A percentile compares a stretch with the other conserved stretches of the same genome.
These are phyloP conservation scores for Campoletis sonorensis DNA, from an alignment of 1,140 invertebrate genomes.

Conservation along the genomic window DNA sequence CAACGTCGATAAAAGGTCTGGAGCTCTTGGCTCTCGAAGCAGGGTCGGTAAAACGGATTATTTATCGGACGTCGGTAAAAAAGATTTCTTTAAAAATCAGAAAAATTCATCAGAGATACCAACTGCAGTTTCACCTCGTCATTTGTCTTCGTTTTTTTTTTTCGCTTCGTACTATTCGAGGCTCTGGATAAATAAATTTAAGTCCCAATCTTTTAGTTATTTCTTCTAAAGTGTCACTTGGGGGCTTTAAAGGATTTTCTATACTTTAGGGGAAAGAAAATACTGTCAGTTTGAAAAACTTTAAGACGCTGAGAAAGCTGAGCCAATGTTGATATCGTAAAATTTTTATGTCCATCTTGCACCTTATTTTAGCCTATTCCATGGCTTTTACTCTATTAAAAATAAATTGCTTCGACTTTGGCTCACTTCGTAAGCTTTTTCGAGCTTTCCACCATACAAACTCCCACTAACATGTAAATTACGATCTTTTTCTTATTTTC, in stretches of 20 bases:
- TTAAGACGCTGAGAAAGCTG: constrained; percentile 2
- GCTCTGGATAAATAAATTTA: not conserved
- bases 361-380: not conserved
- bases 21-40: too few species aligned
- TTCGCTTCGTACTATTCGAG: too few species aligned
- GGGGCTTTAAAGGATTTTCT: constrained; percentile 6
- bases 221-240: not conserved
- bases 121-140: too few species aligned
- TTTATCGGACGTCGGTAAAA: not conserved
- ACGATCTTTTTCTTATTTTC: constrained; percentile 43
- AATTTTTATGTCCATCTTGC: constrained; percentile 50
- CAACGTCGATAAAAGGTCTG: too few species aligned
- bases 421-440: not conserved
- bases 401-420: constrained; percentile 45
- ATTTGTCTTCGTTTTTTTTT: too few species aligned
- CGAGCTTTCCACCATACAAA: constrained; percentile 9
- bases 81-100: not conserved
- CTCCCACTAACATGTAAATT: constrained; percentile 52
- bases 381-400: constrained; percentile 41
- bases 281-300: not conserved
- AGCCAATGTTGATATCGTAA: constrained; percentile 47
- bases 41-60: not conserved
- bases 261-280: constrained; percentile 1
- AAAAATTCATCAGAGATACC: too few species aligned
- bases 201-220: not conserved